phyloP scores from a whole-genome alignment of 2,797 vertebrate genomes.

The Pseudochirops cupreus region DNA sequence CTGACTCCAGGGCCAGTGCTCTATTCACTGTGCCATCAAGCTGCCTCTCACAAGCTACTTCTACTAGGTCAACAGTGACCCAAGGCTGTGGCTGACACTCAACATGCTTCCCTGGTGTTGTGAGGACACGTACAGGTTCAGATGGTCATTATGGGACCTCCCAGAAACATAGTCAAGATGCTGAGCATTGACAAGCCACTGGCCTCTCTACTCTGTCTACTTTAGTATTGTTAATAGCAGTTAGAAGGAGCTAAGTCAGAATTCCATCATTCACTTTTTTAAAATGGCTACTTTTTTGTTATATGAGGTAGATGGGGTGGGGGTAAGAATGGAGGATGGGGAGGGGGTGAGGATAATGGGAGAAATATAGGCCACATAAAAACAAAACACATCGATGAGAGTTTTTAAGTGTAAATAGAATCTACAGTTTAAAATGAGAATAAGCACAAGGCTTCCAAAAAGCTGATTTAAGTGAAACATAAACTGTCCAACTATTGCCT shows the following conservation, averaged over 20 bases:
- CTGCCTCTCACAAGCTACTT: not conserved
- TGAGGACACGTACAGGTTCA: not conserved
- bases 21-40: too few relatives aligned
- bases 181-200: not conserved
- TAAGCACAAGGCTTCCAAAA: constrained; percentile 19
- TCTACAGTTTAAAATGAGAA: constrained; percentile 39
- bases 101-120: not conserved
- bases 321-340: not conserved
- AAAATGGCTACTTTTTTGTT: not conserved
- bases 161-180: not conserved
- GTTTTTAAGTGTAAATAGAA: not conserved
- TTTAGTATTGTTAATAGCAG: not conserved
- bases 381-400: not conserved
- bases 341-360: not conserved
- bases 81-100: not conserved
- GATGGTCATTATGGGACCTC: not conserved
- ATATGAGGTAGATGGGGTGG: not conserved
- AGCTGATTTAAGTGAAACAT: not conserved
- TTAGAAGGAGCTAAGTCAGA: not conserved
- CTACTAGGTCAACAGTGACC: not conserved
- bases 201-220: not conserved
- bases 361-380: not conserved
- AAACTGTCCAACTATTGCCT: not conserved
- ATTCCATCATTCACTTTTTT: not conserved
- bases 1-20: too few relatives aligned